These are phyloP conservation scores for Seladonia tumulorum DNA, from an alignment of 2,888 invertebrate species.

Conservation along the genomic window DNA sequence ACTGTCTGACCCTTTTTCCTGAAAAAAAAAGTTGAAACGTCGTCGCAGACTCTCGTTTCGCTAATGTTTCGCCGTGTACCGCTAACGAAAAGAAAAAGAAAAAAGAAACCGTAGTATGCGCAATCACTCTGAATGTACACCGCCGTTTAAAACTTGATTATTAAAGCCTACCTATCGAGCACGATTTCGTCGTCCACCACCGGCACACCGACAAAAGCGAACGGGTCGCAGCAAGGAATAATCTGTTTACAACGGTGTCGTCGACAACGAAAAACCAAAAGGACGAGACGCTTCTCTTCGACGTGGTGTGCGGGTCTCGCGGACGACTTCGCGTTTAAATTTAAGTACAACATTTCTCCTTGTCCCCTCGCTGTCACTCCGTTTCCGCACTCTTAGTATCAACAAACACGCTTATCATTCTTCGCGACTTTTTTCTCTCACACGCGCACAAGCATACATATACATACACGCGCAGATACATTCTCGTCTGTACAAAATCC, in stretches of 20 bases:
- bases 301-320: constrained; percentile 27
- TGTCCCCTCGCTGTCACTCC: background rate
- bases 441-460: background rate
- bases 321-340: constrained; percentile 37
- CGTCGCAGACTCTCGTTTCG: constrained; percentile 64
- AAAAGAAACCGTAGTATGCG: constrained; percentile 37
- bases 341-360: constrained; percentile 76
- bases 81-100: constrained; percentile 21
- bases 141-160: constrained; percentile 41
- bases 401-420: constrained; percentile 30
- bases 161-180: constrained; percentile 53
- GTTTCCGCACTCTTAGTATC: constrained; percentile 4
- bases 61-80: constrained; percentile 28
- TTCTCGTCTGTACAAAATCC: constrained; percentile 39
- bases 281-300: background rate
- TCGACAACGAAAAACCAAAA: constrained; percentile 11
- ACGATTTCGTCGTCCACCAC: constrained; percentile 35
- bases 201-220: constrained; percentile 12
- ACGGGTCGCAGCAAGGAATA: background rate
- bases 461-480: too few species aligned
- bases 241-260: background rate
- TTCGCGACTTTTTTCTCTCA: background rate
- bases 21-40: constrained; percentile 73
- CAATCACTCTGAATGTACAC: constrained; percentile 41
- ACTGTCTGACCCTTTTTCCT: constrained; percentile 79